Base-by-base conservation (phyloP, 2,888 invertebrate species). In the Polydesmus complanatus region DNA sequence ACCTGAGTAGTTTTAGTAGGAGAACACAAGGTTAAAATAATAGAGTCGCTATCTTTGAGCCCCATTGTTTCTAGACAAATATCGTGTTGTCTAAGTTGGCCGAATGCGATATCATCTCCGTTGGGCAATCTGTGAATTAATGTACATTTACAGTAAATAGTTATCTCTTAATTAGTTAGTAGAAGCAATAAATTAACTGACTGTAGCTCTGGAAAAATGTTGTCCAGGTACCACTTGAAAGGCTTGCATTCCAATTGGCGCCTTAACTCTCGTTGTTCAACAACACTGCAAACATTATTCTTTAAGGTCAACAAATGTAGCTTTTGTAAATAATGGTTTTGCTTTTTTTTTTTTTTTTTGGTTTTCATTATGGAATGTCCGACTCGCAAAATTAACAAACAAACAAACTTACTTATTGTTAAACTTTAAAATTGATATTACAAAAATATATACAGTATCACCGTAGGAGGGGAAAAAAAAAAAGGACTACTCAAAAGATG, bases 171-270 rank as follows among this genome's bases (percentile, higher is more conserved):
- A 22, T 23, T 14, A 47, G 49, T 23, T 48, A n/a, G n/a, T n/a
- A n/a, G n/a, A n/a, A n/a, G n/a, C n/a, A n/a, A n/a, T n/a, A n/a
- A n/a, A 50, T 2, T 47, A 18, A 19, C 27, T 50, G 14, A 63
- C 63, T 61, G 37, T 27, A 98, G 80, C 76, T 99, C 98, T 1
- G 98, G 98, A 76, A 95, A 99, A 68, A 99, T 83, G 73, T 87
- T 95, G 74, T 95, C 91, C 76, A 99, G 80, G 77, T 92, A 98
- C 98, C 98, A 99, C 74, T 90, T 89, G 80, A 98, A 99, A 61
- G 85, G 85, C 78, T 97, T 95, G 78, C 98, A 99, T 56, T 85
- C 81, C 59, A 98, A 80, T 63, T 85, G 83, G 67, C 87, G 79
- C 70, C 98, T 81, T 66, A 99, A 78, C 56, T 82, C 77, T 72